These are phyloP conservation scores for Gryllus longicercus DNA, from an alignment of 2,888 invertebrate species.

Conservation along the genomic window DNA sequence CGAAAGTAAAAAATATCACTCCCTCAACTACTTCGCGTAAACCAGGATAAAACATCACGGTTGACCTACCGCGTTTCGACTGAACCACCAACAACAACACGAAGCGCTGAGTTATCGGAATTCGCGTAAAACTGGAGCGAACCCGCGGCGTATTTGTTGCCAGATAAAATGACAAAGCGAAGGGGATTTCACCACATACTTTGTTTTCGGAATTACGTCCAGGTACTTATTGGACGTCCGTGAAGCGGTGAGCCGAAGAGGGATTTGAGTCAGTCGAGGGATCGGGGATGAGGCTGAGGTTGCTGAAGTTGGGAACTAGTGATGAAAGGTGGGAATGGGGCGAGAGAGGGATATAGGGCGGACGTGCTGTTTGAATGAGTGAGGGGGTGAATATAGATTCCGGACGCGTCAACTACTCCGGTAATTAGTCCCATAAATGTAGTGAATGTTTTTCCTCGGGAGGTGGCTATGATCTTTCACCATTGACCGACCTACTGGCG, in stretches of 20 bases:
- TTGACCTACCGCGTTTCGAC: not conserved
- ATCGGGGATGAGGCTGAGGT: not conserved
- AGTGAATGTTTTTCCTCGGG: no score
- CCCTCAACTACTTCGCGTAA: no score
- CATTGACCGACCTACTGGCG: no score
- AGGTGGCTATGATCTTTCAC: no score
- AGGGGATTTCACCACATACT: not conserved
- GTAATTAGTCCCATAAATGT: no score
- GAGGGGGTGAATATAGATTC: no score
- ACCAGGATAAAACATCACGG: no score
- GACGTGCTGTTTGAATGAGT: no score
- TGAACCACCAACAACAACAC: not conserved
- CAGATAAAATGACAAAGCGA: conserved; percentile 1
- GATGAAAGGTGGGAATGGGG: no score
- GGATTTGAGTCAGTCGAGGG: not conserved
- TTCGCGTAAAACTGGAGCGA: not conserved
- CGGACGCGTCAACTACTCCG: no score
- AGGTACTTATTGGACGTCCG: not conserved
- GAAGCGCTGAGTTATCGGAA: not conserved
- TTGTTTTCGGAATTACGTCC: conserved; percentile 6
- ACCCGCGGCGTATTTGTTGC: conserved; percentile 7
- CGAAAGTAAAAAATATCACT: no score
- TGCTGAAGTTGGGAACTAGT: not conserved
- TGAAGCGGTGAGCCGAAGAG: not conserved
- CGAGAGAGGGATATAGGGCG: no score